Percentiles rank a stretch among this genome's conserved stretches.
phyloP scores from a whole-genome alignment of 2,113 vertebrate species.

The Tachycineta bicolor region DNA sequence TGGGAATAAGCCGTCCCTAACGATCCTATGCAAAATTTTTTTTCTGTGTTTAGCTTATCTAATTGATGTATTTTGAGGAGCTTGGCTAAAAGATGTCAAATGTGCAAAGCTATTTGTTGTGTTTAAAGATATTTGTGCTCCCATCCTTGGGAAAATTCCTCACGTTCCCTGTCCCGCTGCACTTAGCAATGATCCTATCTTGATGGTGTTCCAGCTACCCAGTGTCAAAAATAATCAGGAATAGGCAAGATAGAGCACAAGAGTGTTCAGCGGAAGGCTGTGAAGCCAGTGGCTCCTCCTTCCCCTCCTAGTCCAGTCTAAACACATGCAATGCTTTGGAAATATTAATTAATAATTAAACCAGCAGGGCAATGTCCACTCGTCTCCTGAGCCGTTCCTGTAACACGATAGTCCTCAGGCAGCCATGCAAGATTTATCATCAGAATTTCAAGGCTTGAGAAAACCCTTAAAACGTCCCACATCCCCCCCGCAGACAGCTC shows the following conservation, averaged over 20 bases:
- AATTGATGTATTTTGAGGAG: conserved; percentile 25
- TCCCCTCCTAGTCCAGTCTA: background rate
- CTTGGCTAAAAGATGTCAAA: conserved; percentile 24
- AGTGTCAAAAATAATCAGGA: conserved; percentile 47
- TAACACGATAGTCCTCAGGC: background rate
- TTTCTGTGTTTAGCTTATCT: conserved; percentile 51
- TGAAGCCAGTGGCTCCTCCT: background rate
- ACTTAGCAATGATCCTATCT: conserved; percentile 33
- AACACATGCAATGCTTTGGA: background rate
- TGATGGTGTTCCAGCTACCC: conserved; percentile 37
- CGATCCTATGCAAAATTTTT: background rate
- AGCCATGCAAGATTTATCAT: background rate
- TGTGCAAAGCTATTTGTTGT: conserved; percentile 55
- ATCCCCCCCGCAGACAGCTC: background rate
- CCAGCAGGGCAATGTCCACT: background rate
- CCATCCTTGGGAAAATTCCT: conserved; percentile 65
- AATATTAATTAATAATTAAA: background rate
- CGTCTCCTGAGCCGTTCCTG: background rate
- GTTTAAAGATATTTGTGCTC: conserved; percentile 44
- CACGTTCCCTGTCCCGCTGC: conserved; percentile 37
- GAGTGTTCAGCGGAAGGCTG: background rate
- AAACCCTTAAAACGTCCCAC: background rate
- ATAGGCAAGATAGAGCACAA: background rate
- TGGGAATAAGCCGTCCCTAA: background rate
- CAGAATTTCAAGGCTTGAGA: background rate